These are phyloP conservation scores for Melipona bicolor DNA, from an alignment of 2,888 invertebrate species.

Conservation along the genomic window DNA sequence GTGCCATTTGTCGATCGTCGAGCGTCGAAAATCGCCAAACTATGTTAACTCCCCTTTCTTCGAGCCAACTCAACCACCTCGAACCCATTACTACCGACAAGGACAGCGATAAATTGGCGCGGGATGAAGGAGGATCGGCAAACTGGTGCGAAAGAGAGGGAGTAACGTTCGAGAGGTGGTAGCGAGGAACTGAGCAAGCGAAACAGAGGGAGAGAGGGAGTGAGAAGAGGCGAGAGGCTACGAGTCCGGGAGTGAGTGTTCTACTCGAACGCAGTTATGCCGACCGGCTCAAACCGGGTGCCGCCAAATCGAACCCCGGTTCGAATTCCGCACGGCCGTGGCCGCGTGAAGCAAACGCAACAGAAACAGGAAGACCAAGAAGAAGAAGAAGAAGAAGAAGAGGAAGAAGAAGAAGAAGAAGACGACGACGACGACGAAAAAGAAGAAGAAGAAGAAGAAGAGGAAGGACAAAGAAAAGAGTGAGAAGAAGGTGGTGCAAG, in stretches of 20 bases:
- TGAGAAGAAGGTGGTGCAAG: constrained; percentile 19
- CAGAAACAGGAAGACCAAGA: constrained; percentile 30
- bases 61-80: background rate
- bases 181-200: constrained; percentile 8
- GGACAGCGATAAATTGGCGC: background rate
- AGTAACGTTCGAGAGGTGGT: constrained; percentile 41
- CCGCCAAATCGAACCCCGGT: constrained; percentile 74
- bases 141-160: constrained; percentile 25
- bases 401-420: constrained; percentile 24
- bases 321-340: constrained; percentile 71
- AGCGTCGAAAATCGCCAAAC: background rate
- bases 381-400: constrained; percentile 2
- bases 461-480: background rate
- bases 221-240: constrained; percentile 62
- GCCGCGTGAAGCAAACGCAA: constrained; percentile 44
- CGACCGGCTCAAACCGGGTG: constrained; percentile 79
- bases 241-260: constrained; percentile 73
- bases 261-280: constrained; percentile 81
- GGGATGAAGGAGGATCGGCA: constrained; percentile 10
- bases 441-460: background rate
- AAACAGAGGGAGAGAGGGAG: constrained; percentile 50
- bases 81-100: constrained; percentile 31
- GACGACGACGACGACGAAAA: background rate
- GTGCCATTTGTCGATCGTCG: too few relatives aligned
- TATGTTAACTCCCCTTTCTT: background rate